Conservation (phyloP, 2,797 vertebrate species). For the Crax fasciolata region DNA sequence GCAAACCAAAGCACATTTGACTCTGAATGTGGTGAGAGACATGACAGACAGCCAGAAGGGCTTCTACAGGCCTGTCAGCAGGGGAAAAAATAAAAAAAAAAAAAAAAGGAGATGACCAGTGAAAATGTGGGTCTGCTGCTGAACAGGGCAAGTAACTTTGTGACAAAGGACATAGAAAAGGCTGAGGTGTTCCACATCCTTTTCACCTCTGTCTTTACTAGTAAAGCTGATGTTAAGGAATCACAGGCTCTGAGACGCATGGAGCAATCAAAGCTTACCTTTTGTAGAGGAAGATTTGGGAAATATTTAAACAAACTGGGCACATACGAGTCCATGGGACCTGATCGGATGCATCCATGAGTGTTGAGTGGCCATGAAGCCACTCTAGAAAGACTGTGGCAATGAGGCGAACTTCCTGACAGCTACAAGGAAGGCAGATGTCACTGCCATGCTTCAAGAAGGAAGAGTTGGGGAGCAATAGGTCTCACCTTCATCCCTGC, state of each 20-base stretch:
- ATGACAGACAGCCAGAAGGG: neutral
- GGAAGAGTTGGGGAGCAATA: neutral
- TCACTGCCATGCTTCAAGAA: neutral
- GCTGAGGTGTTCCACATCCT: neutral
- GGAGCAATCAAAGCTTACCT: neutral
- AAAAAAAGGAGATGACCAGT: neutral
- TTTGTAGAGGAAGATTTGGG: neutral
- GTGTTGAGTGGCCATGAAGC: neutral
- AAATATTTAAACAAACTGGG: neutral
- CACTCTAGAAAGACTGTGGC: neutral
- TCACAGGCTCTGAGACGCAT: neutral
- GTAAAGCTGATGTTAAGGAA: neutral
- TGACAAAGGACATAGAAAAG: neutral
- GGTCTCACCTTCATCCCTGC: neutral
- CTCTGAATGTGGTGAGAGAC: neutral
- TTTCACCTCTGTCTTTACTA: neutral
- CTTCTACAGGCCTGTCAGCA: neutral
- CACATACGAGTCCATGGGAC: too few relatives aligned
- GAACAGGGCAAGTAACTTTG: neutral
- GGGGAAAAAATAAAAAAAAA: neutral
- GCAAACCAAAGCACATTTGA: neutral
- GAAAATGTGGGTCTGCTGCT: neutral
- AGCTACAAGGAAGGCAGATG: neutral
- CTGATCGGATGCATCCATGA: neutral
- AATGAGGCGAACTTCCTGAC: neutral